Conservation (phyloP, 2,797 vertebrate species). For the Hydrophis major region DNA sequence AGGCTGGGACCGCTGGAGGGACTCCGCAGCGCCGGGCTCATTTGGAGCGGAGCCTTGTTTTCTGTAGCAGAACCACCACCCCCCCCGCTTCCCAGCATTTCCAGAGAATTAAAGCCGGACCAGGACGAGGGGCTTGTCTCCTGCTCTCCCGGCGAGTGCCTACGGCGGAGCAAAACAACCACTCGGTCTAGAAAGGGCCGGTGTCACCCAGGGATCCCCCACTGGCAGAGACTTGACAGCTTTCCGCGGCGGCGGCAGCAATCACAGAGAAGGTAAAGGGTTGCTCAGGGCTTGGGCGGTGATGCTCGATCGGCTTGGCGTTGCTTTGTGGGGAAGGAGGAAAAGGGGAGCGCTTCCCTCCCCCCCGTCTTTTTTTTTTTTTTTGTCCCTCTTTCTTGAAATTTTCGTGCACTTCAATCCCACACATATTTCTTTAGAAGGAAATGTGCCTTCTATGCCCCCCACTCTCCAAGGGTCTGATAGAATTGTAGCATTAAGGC, state of each 20-base stretch:
- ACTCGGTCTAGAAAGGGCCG: background rate
- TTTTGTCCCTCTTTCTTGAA: background rate
- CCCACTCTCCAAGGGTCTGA: background rate
- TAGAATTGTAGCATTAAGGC: background rate
- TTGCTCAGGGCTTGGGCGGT: background rate
- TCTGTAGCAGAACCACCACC: too few species aligned
- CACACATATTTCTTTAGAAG: background rate
- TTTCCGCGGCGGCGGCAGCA: background rate
- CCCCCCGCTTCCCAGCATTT: background rate
- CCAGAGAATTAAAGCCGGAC: background rate
- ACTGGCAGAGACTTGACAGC: background rate
- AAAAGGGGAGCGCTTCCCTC: background rate
- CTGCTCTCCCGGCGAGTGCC: background rate
- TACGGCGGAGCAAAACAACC: background rate
- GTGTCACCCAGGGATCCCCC: background rate
- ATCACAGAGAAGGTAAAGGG: conserved; percentile 23
- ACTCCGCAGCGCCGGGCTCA: background rate
- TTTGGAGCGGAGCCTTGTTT: background rate
- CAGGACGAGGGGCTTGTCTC: background rate
- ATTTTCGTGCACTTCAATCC: background rate
- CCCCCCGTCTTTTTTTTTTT: too few species aligned
- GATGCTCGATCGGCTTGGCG: background rate
- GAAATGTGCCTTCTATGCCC: background rate
- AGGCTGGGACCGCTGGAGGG: conserved; percentile 17
- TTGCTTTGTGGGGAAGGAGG: background rate